Conservation (phyloP, 2,113 vertebrate genomes). For the Callionymus lyra region DNA sequence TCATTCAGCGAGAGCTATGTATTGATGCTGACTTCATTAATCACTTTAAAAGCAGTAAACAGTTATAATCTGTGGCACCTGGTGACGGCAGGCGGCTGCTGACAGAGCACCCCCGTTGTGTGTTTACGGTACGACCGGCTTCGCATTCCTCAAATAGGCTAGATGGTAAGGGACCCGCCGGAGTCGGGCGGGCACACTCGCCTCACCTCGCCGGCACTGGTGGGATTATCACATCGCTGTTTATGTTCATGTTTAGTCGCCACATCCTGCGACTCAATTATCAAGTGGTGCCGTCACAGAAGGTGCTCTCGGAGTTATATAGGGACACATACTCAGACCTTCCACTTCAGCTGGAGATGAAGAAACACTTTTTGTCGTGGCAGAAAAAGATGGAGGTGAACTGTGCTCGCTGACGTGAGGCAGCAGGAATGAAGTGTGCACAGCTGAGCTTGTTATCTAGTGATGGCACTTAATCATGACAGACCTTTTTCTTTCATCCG, state of each 20-base stretch:
- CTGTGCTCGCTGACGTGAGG: conserved; percentile 26
- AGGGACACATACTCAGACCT: conserved; percentile 36
- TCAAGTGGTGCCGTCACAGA: conserved; percentile 49
- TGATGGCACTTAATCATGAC: conserved; percentile 16
- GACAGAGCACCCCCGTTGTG: conserved; percentile 19
- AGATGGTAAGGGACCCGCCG: conserved; percentile 32
- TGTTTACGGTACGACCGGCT: conserved; percentile 19
- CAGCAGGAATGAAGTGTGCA: conserved; percentile 32
- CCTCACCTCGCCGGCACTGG: conserved; percentile 56
- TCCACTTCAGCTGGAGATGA: conserved; percentile 35
- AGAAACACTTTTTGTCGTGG: conserved; percentile 35
- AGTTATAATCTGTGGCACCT: conserved; percentile 2
- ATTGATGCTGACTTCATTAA: conserved; percentile 13
- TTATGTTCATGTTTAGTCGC: conserved; percentile 58
- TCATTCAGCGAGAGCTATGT: conserved; percentile 5
- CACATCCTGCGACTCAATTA: conserved; percentile 66
- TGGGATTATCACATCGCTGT: conserved; percentile 63
- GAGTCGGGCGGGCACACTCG: conserved; percentile 27
- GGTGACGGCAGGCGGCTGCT: conserved; percentile 5
- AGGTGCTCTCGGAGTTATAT: conserved; percentile 45
- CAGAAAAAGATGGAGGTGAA: conserved; percentile 29
- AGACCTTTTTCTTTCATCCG: too few species aligned
- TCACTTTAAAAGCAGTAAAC: conserved; percentile 1
- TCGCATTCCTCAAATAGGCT: conserved; percentile 45
- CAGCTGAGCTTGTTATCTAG: conserved; percentile 45